Percentiles rank a stretch among this genome's conserved stretches.
Evolutionary conservation across 92 coral and sea anemone genomes (phyloP).

Genomic region (Hydrozoanthus gracilis): DNA sequence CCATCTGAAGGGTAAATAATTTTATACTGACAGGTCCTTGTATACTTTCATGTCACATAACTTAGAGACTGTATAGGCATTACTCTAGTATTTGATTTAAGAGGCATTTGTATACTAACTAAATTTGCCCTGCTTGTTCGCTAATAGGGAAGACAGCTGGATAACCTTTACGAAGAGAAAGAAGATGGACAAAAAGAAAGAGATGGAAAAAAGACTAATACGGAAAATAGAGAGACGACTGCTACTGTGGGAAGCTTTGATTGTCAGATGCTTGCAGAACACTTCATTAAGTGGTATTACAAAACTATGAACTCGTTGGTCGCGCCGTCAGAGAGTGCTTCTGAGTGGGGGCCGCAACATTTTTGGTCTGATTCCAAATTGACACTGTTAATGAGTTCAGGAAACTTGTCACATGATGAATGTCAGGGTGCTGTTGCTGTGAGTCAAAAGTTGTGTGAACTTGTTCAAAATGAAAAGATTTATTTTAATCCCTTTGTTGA

Average conservation of each 20-base stretch:
- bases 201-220: neutral
- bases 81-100: no score
- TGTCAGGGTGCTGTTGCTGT: slow-evolving; percentile 81
- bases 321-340: slow-evolving; percentile 9
- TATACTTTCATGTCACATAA: no score
- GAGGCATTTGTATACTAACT: no score
- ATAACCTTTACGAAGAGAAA: neutral
- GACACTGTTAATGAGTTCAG: slow-evolving; percentile 70
- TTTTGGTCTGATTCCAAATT: slow-evolving; percentile 92
- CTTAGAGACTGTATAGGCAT: no score
- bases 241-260: slow-evolving; percentile 38
- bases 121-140: no score
- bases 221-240: neutral
- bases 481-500: slow-evolving; percentile 77
- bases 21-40: no score
- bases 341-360: slow-evolving; percentile 93
- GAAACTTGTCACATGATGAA: slow-evolving; percentile 58
- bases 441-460: slow-evolving; percentile 79
- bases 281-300: slow-evolving; percentile 91
- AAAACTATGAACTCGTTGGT: slow-evolving; percentile 65
- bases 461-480: slow-evolving; percentile 77
- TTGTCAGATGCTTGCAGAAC: slow-evolving; percentile 77
- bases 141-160: neutral
- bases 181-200: neutral
- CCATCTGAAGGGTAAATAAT: no score